Evolutionary conservation across 2,113 vertebrate species (phyloP), one percentile per base, ranked within the genome.

Genomic region (Chaenogobius annularis): DNA sequence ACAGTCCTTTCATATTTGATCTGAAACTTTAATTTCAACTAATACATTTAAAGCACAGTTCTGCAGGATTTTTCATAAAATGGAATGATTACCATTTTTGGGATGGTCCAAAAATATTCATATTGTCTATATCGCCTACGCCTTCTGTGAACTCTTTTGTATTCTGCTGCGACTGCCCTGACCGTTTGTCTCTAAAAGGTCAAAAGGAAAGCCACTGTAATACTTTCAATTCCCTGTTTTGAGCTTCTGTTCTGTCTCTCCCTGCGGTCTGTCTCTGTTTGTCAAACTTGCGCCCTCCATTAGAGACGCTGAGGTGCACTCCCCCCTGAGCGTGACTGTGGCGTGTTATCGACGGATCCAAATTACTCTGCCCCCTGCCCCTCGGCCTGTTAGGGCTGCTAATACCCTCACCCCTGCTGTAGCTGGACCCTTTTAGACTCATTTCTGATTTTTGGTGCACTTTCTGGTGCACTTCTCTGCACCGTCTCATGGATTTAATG

Each of bases 371-470:
- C 80, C 75, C 80, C 71, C 74, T 31, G 63, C 71, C 52, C 31
- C 9, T 70, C 7, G 1, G 31, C 43, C 72, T 12, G 68, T 77
- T 86, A 59, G 79, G 77, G 76, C 50, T 52, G 55, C 78, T 72
- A 75, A 79, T 78, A 79, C 80, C 68, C 52, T 71, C 54, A 15
- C 77, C 75, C 83, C 74, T 70, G 77, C 81, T 82, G 80, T 73
- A 70, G 43, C 77, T 59, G 52, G 65, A 75, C 35, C 46, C 78
- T 82, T 70, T 43, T 81, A 77, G 80, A 83, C 83, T n/a, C 74
- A 72, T 83, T 76, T 46, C 66, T 77, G 85, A 85, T 85, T 82
- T n/a, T n/a, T n/a, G n/a, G n/a, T n/a, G n/a, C 68, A 84, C n/a
- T 83, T 83, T 77, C 64, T 73, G 66, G 58, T 69, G 11, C 83